Evolutionary conservation across 2,113 vertebrate genomes (phyloP).

Genomic region (Heterotis niloticus): DNA sequence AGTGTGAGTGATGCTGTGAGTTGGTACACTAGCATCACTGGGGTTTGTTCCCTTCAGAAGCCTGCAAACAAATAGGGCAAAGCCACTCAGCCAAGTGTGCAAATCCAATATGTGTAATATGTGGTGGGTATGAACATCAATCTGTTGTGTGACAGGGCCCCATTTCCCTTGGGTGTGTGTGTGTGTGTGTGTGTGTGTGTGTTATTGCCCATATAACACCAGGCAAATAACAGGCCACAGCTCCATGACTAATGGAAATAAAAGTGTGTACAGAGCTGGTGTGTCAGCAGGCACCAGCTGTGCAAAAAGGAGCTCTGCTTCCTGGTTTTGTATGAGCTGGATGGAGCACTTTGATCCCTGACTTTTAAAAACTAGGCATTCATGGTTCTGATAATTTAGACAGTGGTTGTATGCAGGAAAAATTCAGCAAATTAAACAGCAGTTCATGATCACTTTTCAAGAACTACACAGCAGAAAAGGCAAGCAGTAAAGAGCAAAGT

Average conservation of each 20-base stretch:
- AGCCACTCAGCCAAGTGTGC: slow-evolving; percentile 15
- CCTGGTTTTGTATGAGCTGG: background rate
- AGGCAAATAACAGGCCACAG: background rate
- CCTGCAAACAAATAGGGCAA: slow-evolving; percentile 9
- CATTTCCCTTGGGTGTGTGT: background rate
- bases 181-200: background rate
- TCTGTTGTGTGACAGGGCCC: background rate
- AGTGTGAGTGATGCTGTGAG: background rate
- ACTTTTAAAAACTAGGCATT: no score
- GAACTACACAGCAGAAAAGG: no score
- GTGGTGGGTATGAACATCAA: background rate
- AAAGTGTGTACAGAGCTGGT: background rate
- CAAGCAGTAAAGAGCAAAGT: no score
- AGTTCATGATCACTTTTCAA: no score
- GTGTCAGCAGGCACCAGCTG: background rate
- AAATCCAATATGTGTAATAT: slow-evolving; percentile 19
- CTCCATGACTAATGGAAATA: slow-evolving; percentile 7
- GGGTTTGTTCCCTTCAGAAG: background rate
- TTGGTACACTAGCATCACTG: background rate
- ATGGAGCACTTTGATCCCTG: no score
- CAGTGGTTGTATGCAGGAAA: no score
- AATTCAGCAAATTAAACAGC: no score
- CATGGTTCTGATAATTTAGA: no score
- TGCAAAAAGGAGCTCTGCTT: background rate
- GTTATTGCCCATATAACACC: background rate